Evolutionary conservation across 2,797 vertebrate species (phyloP), one percentile per base, ranked within the genome.

Genomic region (Atherinosoma microstoma): DNA sequence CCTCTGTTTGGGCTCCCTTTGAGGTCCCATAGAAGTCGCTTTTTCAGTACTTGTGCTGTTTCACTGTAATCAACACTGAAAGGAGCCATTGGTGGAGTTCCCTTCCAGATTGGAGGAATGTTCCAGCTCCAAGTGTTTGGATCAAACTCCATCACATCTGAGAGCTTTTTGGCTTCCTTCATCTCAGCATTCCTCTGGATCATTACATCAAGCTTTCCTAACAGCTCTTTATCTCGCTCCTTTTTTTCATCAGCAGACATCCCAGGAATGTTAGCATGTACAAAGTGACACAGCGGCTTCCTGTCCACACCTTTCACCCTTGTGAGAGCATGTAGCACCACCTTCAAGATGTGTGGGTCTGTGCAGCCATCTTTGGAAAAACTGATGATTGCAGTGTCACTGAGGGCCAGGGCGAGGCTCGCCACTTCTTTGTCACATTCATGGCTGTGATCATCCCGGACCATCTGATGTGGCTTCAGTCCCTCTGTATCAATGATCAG

Each of bases 401-500:
- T 93, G 45, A 95, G 75, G 15, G 91, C 94, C 78, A 94, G 79
- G 0, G 92, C 85, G 2, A 94, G 60, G 1, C 86, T 91, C 3
- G 91, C 93, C 54, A 93, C 67, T 12, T 94, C 93, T 29, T 80
- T 91, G 73, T 95, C 87, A 35, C 79, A 84, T 67, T 94, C 86
- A 0, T 91, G 86, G 54, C 90, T 90, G 15, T 83, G 58, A 63
- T 85, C 80, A 4, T 84, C 34, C 12, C 78, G 85, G 35, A 82
- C 74, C 0, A 85, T 67, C 35, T 84, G 70, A 49, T 74, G 24
- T 0, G 88, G 70, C 24, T 94, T 92, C 70, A 94, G 67, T 1
- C 90, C 92, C 47, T 93, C 91, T 0, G 93, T 93, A 78, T 95
- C 92, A 6, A 94, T 92, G 22, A 91, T 74, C 69, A 94, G 42